These are phyloP conservation scores for Macrosiphum euphorbiae DNA, from an alignment of 2,888 invertebrate species.

Conservation along the genomic window DNA sequence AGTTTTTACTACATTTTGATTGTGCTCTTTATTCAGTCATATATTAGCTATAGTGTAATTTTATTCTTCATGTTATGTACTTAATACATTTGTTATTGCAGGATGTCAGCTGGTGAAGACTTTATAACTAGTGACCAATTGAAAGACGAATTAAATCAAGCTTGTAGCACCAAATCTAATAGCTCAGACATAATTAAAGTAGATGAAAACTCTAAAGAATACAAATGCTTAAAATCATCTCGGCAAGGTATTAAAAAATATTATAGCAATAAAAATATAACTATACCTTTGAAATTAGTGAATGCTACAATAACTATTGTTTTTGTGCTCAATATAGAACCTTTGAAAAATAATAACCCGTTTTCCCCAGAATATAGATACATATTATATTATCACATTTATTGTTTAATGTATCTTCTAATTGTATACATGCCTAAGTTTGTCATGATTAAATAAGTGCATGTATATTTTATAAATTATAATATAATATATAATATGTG, in stretches of 20 bases:
- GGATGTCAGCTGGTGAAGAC: slow-evolving; percentile 87
- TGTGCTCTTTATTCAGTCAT: not conserved
- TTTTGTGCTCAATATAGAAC: too few species aligned
- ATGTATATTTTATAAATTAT: too few species aligned
- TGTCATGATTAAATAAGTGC: too few species aligned
- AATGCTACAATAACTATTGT: too few species aligned
- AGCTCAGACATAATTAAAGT: slow-evolving; percentile 57
- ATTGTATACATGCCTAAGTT: too few species aligned
- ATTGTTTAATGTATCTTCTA: too few species aligned
- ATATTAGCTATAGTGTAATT: not conserved
- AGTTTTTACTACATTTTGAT: not conserved
- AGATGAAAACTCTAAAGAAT: slow-evolving; percentile 50
- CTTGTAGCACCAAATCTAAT: slow-evolving; percentile 10
- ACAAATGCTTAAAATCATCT: slow-evolving; percentile 44
- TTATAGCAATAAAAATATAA: not conserved
- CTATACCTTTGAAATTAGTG: too few species aligned
- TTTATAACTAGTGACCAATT: slow-evolving; percentile 88
- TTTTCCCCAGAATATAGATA: not conserved
- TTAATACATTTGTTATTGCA: slow-evolving; percentile 69
- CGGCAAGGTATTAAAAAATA: slow-evolving; percentile 38
- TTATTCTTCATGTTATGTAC: not conserved
- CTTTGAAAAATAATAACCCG: too few species aligned
- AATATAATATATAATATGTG: not conserved
- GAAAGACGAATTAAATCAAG: slow-evolving; percentile 78
- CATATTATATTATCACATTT: not conserved